Evolutionary conservation across 1,140 invertebrate genomes (phyloP).

Genomic region (Goniozus legneri): DNA sequence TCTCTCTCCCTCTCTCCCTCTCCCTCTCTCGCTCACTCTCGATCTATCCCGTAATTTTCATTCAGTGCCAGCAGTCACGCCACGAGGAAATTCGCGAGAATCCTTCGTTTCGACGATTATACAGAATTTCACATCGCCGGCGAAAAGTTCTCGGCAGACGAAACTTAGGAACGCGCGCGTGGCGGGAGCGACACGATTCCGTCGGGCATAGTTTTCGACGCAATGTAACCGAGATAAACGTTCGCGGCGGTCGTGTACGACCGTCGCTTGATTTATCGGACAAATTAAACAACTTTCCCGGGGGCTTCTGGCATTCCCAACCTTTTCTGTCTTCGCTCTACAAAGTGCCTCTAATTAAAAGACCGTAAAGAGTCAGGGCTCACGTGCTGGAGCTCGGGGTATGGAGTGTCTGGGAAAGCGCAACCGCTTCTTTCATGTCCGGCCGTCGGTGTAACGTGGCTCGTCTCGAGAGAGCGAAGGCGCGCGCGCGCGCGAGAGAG

Average conservation of each 20-base stretch:
- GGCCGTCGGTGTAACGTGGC: conserved; percentile 24
- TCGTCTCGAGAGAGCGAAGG: conserved; percentile 7
- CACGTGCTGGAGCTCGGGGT: conserved; percentile 24
- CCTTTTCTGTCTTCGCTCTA: conserved; percentile 28
- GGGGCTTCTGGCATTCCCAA: conserved; percentile 30
- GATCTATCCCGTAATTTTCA: no score
- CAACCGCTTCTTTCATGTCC: conserved; percentile 40
- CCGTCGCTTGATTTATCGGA: conserved; percentile 35
- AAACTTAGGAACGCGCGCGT: conserved; percentile 8
- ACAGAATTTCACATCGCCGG: conserved; percentile 29
- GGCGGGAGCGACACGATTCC: conserved; percentile 13
- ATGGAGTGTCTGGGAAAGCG: conserved; percentile 35
- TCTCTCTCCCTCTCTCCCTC: no score
- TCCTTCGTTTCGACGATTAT: no score
- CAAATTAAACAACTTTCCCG: conserved; percentile 42
- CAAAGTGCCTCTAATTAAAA: conserved; percentile 44
- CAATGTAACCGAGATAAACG: conserved; percentile 31
- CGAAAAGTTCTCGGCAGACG: conserved; percentile 16
- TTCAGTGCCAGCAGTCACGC: no score
- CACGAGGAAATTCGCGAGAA: no score
- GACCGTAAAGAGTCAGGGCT: conserved; percentile 37
- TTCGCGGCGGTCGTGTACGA: conserved; percentile 9
- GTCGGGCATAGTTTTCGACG: no score
- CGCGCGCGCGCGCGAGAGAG: conserved; percentile 4
- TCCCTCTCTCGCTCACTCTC: no score